Evolutionary conservation across 2,888 invertebrate species (phyloP).

Genomic region (Anodontia alba): DNA sequence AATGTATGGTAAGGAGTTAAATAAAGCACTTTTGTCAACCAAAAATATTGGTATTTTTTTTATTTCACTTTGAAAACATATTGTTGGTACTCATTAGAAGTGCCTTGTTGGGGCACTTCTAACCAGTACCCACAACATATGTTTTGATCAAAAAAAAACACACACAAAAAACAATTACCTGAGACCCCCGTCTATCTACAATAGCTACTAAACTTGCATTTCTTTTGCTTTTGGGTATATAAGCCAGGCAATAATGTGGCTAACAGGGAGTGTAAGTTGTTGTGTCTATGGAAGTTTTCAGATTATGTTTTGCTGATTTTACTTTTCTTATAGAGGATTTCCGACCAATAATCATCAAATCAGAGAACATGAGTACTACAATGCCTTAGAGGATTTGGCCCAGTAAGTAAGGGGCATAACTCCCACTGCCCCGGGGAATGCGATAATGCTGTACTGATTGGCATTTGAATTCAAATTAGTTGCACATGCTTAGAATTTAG

Average conservation of each 20-base stretch:
- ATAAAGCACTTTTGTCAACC: too few relatives aligned
- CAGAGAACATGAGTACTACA: constrained; percentile 77
- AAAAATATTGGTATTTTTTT: too few relatives aligned
- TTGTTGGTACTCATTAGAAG: not conserved
- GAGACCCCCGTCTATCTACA: too few relatives aligned
- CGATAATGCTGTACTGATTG: not conserved
- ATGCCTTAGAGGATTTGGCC: constrained; percentile 83
- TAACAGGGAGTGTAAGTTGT: too few relatives aligned
- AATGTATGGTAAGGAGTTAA: too few relatives aligned
- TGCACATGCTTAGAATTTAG: constrained; percentile 9
- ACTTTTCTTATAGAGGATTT: constrained; percentile 89
- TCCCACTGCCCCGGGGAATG: constrained; percentile 20
- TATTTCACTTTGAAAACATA: not conserved
- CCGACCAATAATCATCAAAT: constrained; percentile 86
- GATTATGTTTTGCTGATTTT: constrained; percentile 1
- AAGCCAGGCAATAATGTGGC: too few relatives aligned
- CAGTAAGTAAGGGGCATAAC: constrained; percentile 85
- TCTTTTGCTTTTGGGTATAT: too few relatives aligned
- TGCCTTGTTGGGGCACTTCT: not conserved
- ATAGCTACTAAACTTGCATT: too few relatives aligned
- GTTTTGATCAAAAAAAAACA: too few relatives aligned
- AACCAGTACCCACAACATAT: too few relatives aligned
- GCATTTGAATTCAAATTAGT: not conserved
- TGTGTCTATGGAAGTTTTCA: not conserved
- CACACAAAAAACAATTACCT: too few relatives aligned